Percentiles rank a stretch among this genome's conserved stretches.
Conservation (phyloP, 37 sponge, comb jelly and placozoan species). For the Chondrilla cf. caribensis region DNA sequence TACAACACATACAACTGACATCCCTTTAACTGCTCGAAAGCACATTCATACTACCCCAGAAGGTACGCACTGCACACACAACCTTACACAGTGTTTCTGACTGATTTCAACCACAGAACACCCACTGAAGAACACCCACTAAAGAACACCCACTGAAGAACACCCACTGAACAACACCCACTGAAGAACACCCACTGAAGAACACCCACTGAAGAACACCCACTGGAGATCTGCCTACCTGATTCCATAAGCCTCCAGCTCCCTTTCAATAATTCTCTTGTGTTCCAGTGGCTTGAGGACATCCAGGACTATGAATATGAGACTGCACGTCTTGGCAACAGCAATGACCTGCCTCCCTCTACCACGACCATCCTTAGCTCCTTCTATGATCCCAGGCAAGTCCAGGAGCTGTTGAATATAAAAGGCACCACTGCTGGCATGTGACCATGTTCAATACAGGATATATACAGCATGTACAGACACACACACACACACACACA, state of each 20-base stretch:
- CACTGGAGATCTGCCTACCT: constrained; percentile 12
- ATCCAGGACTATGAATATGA: constrained; percentile 97
- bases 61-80: too few relatives aligned
- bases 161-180: too few relatives aligned
- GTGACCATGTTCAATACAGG: background rate
- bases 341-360: constrained; percentile 96
- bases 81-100: too few relatives aligned
- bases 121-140: too few relatives aligned
- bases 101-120: too few relatives aligned
- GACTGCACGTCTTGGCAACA: constrained; percentile 94
- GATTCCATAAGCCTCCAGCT: constrained; percentile 96
- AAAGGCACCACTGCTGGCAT: background rate
- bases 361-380: constrained; percentile 99
- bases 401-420: constrained; percentile 77
- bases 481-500: background rate
- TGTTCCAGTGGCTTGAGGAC: constrained; percentile 95
- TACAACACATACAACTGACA: background rate
- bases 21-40: too few relatives aligned
- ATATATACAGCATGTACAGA: background rate
- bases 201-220: too few relatives aligned
- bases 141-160: too few relatives aligned
- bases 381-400: constrained; percentile 99
- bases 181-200: background rate
- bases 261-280: constrained; percentile 91
- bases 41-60: too few relatives aligned